Evolutionary conservation across 1,140 invertebrate species (phyloP).

Genomic region (Penaeus japonicus): DNA sequence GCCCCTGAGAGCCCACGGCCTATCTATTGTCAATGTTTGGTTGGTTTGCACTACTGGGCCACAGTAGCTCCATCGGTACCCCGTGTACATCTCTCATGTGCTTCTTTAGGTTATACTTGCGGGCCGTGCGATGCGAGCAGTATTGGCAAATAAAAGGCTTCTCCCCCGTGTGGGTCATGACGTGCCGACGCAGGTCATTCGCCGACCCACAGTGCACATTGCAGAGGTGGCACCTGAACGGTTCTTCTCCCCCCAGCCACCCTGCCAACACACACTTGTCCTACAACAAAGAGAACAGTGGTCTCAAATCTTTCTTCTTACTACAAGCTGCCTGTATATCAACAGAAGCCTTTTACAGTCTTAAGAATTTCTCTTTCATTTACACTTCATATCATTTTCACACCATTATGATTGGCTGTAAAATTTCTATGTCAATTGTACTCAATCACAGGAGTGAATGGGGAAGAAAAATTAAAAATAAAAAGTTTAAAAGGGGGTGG

Average conservation of each 20-base stretch:
- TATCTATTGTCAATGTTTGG: neutral
- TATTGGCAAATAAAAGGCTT: conserved; percentile 47
- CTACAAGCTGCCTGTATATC: no score
- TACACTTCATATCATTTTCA: neutral
- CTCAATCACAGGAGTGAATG: no score
- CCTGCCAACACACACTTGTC: conserved; percentile 49
- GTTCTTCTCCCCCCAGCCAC: conserved; percentile 39
- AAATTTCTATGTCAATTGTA: no score
- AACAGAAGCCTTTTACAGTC: neutral
- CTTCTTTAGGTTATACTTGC: conserved; percentile 51
- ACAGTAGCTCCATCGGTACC: conserved; percentile 18
- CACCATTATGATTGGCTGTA: neutral
- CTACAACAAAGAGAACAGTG: conserved; percentile 43
- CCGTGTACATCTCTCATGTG: conserved; percentile 37
- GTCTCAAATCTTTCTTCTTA: neutral
- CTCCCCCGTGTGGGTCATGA: conserved; percentile 52
- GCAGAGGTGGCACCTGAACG: conserved; percentile 43
- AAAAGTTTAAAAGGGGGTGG: fast-evolving
- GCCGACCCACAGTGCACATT: conserved; percentile 26
- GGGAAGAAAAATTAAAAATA: no score
- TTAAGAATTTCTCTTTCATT: neutral
- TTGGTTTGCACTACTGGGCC: conserved; percentile 8
- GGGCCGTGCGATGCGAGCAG: conserved; percentile 43
- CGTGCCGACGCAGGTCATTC: conserved; percentile 41
- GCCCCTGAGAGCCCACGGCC: no score